Evolutionary conservation across 2,888 invertebrate genomes (phyloP).

Genomic region (Drosophila trichaetosa): DNA sequence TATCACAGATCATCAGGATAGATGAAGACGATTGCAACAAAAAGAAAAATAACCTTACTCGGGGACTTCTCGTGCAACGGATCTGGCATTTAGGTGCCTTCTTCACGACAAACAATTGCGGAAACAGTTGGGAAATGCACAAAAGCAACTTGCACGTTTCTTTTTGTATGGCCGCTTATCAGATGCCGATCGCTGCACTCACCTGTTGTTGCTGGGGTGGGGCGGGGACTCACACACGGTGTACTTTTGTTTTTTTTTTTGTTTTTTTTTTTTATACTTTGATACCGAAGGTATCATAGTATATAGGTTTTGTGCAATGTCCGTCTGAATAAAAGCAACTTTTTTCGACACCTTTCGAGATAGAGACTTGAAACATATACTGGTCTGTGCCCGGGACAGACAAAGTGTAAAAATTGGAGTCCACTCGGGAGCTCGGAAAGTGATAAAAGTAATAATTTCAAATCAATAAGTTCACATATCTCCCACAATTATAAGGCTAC

Average conservation of each 20-base stretch:
- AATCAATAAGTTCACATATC: not conserved
- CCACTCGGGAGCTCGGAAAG: not conserved
- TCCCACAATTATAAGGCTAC: not conserved
- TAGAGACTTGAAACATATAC: too few species aligned
- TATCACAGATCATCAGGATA: conserved; percentile 5
- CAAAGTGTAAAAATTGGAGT: not conserved
- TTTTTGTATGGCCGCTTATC: conserved; percentile 38
- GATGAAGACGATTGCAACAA: not conserved
- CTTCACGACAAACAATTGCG: conserved; percentile 22
- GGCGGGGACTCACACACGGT: conserved; percentile 44
- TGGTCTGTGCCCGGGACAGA: not conserved
- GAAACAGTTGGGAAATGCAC: conserved; percentile 43
- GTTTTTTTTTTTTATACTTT: not conserved
- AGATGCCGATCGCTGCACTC: conserved; percentile 10
- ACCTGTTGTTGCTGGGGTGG: conserved; percentile 1
- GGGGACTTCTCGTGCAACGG: conserved; percentile 34
- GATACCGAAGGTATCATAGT: not conserved
- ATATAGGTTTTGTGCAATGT: too few species aligned
- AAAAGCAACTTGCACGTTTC: conserved; percentile 34
- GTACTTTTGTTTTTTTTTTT: conserved; percentile 2
- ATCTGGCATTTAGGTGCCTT: conserved; percentile 13
- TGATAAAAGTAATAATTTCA: too few species aligned
- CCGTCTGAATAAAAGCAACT: too few species aligned
- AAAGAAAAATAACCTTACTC: conserved; percentile 9
- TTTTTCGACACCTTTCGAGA: too few species aligned